Base-by-base conservation (phyloP, 2,113 vertebrate genomes). In the Vulpes lagopus region DNA sequence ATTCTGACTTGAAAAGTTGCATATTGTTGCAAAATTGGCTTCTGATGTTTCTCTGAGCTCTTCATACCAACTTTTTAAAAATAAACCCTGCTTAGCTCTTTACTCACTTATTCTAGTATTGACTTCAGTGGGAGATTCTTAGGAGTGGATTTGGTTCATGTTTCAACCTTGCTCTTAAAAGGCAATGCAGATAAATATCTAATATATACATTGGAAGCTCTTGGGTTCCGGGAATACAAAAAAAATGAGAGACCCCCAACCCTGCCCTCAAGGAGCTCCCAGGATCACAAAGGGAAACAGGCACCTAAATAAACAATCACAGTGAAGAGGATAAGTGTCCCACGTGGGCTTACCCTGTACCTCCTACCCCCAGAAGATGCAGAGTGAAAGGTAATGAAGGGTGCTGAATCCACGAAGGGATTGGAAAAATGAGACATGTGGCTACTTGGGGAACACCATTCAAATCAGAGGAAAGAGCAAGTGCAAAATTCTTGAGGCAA, bases 11-110 rank as follows among this genome's bases (percentile, higher is more conserved):
- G 78, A 85, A 91, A 38, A 96, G 25, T n/a, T 30, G 51, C 38
- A 35, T 23, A 3, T 64, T 51, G 8, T 49, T 60, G 74, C 35
- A 65, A 91, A 81, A 89, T 23, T 51, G 76, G 22, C 74, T 90
- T 91, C 62, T 55, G 95, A 94, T 94, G 38, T 88, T 67, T 73
- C 84, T 94, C 76, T 80, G 81, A 57, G 69, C 51, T 57, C 93
- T 78, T 85, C 35, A 60, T 25, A 10, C 10, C 27, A 62, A 59
- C 57, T 49, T 92, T 89, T 69, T 59, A 25, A 91, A 92, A 97
- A 81, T 62, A 90, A 91, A 84, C 25, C 62, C 51, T 59, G 51
- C 59, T 91, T 14, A 4, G 55, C 12, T 87, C 82, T 73, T 25
- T 11, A 43, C 87, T 49, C 60, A 55, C 25, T 89, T 94, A 57